phyloP scores from a whole-genome alignment of 2,797 vertebrate genomes.

The Babyrousa celebensis region DNA sequence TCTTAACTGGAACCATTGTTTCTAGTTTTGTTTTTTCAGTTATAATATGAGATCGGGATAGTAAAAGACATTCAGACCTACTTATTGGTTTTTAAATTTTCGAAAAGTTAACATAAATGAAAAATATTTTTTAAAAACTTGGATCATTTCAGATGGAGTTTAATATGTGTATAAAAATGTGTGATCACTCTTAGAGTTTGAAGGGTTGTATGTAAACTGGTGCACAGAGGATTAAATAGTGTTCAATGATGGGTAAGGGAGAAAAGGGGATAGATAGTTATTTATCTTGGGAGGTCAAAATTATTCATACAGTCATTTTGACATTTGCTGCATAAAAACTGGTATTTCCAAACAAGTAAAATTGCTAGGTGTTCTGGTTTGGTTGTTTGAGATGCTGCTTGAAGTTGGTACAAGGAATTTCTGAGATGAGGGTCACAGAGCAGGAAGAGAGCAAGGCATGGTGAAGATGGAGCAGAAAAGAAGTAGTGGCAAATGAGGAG shows the following conservation, averaged over 20 bases:
- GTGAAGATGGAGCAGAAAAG: neutral
- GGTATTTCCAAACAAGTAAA: conserved; percentile 35
- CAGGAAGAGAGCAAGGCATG: neutral
- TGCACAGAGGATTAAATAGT: neutral
- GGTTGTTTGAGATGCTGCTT: neutral
- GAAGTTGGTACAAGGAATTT: neutral
- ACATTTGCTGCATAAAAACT: neutral
- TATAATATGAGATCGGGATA: neutral
- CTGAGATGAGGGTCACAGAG: neutral
- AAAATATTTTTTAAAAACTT: conserved; percentile 28
- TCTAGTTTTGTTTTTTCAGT: neutral
- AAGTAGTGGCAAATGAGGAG: neutral
- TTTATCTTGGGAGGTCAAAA: conserved; percentile 48
- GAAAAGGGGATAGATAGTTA: conserved; percentile 2
- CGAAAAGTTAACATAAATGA: neutral
- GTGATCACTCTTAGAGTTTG: conserved; percentile 23
- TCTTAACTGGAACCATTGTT: neutral
- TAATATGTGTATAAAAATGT: neutral
- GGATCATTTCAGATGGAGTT: neutral
- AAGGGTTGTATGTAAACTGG: neutral
- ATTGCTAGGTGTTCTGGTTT: neutral
- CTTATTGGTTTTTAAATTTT: neutral
- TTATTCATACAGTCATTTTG: neutral
- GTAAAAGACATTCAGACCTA: neutral
- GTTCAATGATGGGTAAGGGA: neutral